Percentiles rank a stretch among this genome's conserved stretches.
These are phyloP conservation scores for Achlya flavicornis DNA, from an alignment of 2,888 invertebrate species.

Conservation along the genomic window DNA sequence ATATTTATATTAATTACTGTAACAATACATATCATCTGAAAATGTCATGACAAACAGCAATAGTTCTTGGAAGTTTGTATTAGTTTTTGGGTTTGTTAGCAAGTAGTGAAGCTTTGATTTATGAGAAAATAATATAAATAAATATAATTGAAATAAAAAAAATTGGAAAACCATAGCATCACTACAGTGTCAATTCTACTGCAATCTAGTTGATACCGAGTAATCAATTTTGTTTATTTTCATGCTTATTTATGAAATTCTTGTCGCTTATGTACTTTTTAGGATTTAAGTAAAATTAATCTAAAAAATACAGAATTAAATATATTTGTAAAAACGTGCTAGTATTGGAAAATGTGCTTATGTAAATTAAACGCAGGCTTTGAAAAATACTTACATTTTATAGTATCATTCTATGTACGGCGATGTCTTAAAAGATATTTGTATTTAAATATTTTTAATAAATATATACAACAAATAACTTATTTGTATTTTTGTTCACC, in stretches of 20 bases:
- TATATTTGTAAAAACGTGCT: background rate
- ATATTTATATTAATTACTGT: too few species aligned
- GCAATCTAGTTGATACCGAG: background rate
- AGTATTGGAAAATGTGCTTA: background rate
- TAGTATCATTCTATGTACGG: too few species aligned
- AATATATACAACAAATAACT: conserved; percentile 12
- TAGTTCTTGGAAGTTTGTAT: too few species aligned
- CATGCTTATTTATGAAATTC: background rate
- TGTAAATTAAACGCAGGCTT: too few species aligned
- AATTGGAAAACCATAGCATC: background rate
- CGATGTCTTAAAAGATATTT: background rate
- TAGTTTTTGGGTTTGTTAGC: too few species aligned
- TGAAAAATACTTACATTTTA: too few species aligned
- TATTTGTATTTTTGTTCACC: conserved; percentile 25
- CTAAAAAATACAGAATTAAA: background rate
- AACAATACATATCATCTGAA: too few species aligned
- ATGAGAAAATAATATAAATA: too few species aligned
- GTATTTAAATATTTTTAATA: conserved; percentile 1
- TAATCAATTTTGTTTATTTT: background rate
- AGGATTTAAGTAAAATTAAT: background rate
- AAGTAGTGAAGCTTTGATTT: too few species aligned
- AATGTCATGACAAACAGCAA: too few species aligned
- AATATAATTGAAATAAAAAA: too few species aligned
- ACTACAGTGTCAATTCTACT: too few species aligned
- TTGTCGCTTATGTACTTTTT: background rate